Evolutionary conservation across 2,888 invertebrate genomes (phyloP), one percentile per base, ranked within the genome.

Genomic region (Agonopterix arenella): DNA sequence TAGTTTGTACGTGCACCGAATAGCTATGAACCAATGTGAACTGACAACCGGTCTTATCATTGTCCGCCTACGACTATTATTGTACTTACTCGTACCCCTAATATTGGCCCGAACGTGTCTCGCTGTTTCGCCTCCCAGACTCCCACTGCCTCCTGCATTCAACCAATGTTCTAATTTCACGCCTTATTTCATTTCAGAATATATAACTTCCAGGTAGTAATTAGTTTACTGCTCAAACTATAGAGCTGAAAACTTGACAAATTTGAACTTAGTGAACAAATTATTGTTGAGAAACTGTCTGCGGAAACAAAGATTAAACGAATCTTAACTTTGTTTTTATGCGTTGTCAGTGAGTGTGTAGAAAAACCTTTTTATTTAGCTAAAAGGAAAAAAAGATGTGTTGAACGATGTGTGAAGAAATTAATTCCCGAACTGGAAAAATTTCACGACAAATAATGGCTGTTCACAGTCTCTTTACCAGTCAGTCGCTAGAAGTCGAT

Each of bases 1-100:
- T 76, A 74, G 70, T 56, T 60, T 56, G 66, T 66, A 79, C 83
- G 84, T 84, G 84, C 73, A 62, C 51, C 48, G 80, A 80, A 78
- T 84, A 53, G 53, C 51, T 57, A 60, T 45, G 52, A 51, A 53
- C 50, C 49, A 51, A 50, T 28, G 28, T 7, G 28, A 47, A 50
- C 46, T 42, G 54, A 52, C 54, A 51, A 55, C 55, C 43, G 50
- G 49, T 48, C 58, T 53, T 60, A 58, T 62, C 64, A 60, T 66
- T 62, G 62, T 62, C 57, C 56, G 61, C 56, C 61, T 59, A 55
- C 56, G 56, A 55, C 63, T 59, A 60, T 65, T 66, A 66, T 61
- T 65, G 58, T 60, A 56, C 52, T 28, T 49, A 41, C 47, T 49
- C 42, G 49, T 43, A 49, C 49, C 49, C 41, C 52, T 46, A 52